phyloP scores from a whole-genome alignment of 1,140 invertebrate genomes.

The Mercenaria mercenaria region DNA sequence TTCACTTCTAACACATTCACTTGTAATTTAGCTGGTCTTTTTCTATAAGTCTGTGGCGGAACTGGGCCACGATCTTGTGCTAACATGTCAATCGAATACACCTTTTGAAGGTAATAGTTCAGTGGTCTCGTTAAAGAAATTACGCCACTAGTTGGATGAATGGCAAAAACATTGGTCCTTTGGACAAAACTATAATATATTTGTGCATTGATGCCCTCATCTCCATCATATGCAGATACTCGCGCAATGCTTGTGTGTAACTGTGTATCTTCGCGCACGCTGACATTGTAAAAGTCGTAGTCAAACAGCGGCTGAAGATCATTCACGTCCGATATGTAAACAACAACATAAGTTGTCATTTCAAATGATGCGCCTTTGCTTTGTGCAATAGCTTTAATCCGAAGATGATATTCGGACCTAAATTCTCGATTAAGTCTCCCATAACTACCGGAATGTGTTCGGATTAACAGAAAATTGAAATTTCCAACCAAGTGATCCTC shows the following conservation, averaged over 20 bases:
- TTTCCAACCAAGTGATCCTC: conserved; percentile 95
- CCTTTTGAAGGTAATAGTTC: conserved; percentile 72
- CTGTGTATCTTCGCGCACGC: conserved; percentile 95
- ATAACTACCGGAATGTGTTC: conserved; percentile 94
- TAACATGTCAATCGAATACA: conserved; percentile 92
- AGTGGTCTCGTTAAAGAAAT: conserved; percentile 94
- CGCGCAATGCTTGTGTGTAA: conserved; percentile 89
- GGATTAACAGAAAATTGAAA: conserved; percentile 96
- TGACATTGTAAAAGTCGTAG: conserved; percentile 93
- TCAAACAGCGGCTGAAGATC: conserved; percentile 97
- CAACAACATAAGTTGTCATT: conserved; percentile 91
- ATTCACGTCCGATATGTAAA: conserved; percentile 95
- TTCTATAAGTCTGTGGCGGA: conserved; percentile 86
- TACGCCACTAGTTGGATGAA: conserved; percentile 96
- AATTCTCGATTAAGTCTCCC: conserved; percentile 96
- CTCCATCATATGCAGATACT: conserved; percentile 95
- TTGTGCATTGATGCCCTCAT: conserved; percentile 97
- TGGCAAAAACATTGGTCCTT: conserved; percentile 93
- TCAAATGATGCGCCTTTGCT: conserved; percentile 87
- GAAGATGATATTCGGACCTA: conserved; percentile 93
- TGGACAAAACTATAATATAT: conserved; percentile 98
- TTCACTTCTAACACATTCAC: conserved; percentile 95
- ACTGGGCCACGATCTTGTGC: conserved; percentile 93
- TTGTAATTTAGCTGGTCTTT: conserved; percentile 90
- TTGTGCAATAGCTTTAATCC: conserved; percentile 91